phyloP scores from a whole-genome alignment of 2,113 vertebrate genomes.

The Silurus asotus region DNA sequence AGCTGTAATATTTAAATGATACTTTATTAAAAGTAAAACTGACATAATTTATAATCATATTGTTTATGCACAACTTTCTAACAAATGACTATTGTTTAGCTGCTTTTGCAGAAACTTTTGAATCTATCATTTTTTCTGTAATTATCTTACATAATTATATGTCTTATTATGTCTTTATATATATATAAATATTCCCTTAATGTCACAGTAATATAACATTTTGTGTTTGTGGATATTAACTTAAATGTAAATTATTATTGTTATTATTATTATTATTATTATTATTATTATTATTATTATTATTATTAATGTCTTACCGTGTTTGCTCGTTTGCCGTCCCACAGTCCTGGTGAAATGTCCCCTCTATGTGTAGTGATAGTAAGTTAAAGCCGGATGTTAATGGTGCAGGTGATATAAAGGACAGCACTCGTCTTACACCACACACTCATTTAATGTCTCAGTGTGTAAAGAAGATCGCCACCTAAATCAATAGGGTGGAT shows the following conservation, averaged over 20 bases:
- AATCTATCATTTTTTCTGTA: neutral
- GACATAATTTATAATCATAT: neutral
- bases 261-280: conserved; percentile 25
- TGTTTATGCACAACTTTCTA: neutral
- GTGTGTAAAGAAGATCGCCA: conserved; percentile 28
- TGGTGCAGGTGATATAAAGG: conserved; percentile 42
- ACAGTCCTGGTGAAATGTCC: conserved; percentile 59
- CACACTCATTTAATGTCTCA: conserved; percentile 46
- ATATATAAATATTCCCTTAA: neutral
- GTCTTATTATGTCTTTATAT: too few species aligned
- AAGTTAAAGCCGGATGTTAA: conserved; percentile 34
- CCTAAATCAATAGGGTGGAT: conserved; percentile 60
- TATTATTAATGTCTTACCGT: conserved; percentile 67
- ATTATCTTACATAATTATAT: too few species aligned
- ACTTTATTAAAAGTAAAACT: neutral
- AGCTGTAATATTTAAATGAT: too few species aligned
- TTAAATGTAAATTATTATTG: neutral
- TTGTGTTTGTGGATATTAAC: neutral
- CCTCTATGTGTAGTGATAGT: conserved; percentile 32
- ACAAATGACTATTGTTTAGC: neutral
- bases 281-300: conserved; percentile 49
- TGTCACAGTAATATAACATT: neutral
- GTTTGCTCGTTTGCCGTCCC: conserved; percentile 58
- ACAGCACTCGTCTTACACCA: conserved; percentile 39
- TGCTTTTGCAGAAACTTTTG: neutral